Evolutionary conservation across 2,113 vertebrate genomes (phyloP).

Genomic region (Chiloscyllium plagiosum): DNA sequence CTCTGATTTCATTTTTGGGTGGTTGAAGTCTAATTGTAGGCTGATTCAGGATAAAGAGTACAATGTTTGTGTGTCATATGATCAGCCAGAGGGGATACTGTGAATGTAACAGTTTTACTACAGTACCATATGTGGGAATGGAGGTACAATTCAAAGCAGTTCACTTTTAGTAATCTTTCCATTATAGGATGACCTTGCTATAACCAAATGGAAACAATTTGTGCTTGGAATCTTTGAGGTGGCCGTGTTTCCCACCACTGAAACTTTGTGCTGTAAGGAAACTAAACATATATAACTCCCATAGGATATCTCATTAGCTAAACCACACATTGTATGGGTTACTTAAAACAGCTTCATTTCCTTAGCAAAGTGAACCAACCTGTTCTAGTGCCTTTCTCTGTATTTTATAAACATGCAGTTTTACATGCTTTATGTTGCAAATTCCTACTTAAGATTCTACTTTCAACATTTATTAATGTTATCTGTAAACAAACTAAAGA

Average conservation of each 20-base stretch:
- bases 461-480: background rate
- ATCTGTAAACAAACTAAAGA: background rate
- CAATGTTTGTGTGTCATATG: conserved; percentile 21
- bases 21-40: conserved; percentile 23
- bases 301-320: conserved; percentile 37
- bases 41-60: conserved; percentile 33
- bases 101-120: conserved; percentile 16
- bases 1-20: conserved; percentile 15
- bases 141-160: conserved; percentile 34
- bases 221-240: conserved; percentile 29
- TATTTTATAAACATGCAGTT: background rate
- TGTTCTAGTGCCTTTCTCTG: conserved; percentile 11
- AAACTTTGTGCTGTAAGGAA: conserved; percentile 30
- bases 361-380: conserved; percentile 30
- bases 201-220: conserved; percentile 37
- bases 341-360: conserved; percentile 34
- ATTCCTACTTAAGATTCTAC: background rate
- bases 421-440: background rate
- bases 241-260: conserved; percentile 34
- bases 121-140: conserved; percentile 31
- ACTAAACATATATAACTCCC: conserved; percentile 34
- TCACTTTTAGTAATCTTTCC: conserved; percentile 32
- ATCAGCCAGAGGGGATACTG: conserved; percentile 35
- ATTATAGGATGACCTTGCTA: conserved; percentile 35
- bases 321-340: conserved; percentile 38